Evolutionary conservation across 2,113 vertebrate species (phyloP).

Genomic region (Eublepharis macularius): DNA sequence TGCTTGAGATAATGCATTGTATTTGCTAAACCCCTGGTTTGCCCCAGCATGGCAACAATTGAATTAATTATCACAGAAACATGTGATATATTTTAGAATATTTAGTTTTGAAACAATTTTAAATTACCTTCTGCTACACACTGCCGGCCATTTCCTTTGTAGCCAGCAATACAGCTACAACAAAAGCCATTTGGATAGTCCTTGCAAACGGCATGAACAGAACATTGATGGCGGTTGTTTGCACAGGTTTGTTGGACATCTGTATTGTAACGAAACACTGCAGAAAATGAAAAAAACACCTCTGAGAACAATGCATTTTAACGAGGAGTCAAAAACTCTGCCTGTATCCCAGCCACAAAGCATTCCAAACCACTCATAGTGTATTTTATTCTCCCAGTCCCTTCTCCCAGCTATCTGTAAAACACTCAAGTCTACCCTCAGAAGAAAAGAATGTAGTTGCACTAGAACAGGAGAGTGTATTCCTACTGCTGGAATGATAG

Average conservation of each 20-base stretch:
- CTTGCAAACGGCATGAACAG: conserved; percentile 85
- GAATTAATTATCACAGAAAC: background rate
- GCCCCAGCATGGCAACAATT: background rate
- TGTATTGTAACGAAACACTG: conserved; percentile 91
- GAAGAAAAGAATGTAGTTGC: background rate
- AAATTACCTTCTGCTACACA: conserved; percentile 90
- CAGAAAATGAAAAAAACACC: conserved; percentile 15
- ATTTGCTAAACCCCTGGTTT: background rate
- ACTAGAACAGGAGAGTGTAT: background rate
- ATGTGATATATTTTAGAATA: background rate
- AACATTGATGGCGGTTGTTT: conserved; percentile 87
- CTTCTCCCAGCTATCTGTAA: background rate
- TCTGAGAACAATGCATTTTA: background rate
- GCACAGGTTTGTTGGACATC: conserved; percentile 81
- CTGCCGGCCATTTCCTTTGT: conserved; percentile 91
- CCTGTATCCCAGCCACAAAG: background rate
- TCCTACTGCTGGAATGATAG: background rate
- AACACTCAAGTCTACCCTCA: background rate
- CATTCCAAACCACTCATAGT: background rate
- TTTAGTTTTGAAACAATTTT: background rate
- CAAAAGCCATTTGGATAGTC: conserved; percentile 89
- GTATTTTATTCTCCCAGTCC: background rate
- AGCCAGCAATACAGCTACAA: conserved; percentile 89
- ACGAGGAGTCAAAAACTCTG: background rate
- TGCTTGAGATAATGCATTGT: background rate